These are phyloP conservation scores for Australoheros facetus DNA, from an alignment of 2,797 vertebrate genomes.

Conservation along the genomic window DNA sequence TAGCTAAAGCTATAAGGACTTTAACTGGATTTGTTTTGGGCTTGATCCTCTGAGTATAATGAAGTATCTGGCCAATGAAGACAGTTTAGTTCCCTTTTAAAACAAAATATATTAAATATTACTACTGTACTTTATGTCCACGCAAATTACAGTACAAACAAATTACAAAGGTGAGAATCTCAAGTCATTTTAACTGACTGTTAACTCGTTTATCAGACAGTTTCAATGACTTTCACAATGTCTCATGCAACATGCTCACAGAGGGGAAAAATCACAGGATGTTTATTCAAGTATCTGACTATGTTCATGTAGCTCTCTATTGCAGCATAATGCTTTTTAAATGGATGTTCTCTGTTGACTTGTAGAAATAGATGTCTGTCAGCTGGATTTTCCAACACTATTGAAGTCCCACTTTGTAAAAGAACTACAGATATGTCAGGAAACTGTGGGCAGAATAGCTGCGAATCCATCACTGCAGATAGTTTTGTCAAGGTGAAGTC, in stretches of 20 bases:
- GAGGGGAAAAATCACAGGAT: background rate
- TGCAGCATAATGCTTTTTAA: background rate
- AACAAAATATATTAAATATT: background rate
- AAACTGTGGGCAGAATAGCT: background rate
- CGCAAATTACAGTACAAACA: background rate
- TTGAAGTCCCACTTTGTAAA: background rate
- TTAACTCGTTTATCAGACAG: background rate
- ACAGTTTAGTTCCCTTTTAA: background rate
- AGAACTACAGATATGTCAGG: background rate
- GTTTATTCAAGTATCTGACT: background rate
- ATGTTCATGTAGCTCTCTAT: background rate
- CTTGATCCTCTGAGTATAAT: background rate
- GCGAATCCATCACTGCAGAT: background rate
- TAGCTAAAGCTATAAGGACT: background rate
- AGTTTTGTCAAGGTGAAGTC: background rate
- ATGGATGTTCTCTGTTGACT: background rate
- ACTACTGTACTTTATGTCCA: background rate
- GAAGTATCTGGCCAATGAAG: too few species aligned
- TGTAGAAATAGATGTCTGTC: background rate
- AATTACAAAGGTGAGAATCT: background rate
- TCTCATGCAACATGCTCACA: background rate
- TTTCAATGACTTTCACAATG: background rate
- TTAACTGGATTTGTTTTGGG: background rate
- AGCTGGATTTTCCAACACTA: background rate
- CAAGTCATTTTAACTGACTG: background rate